Percentiles rank a stretch among this genome's conserved stretches.
phyloP scores from a whole-genome alignment of 1,140 invertebrate species.

The Drosophila ambigua region DNA sequence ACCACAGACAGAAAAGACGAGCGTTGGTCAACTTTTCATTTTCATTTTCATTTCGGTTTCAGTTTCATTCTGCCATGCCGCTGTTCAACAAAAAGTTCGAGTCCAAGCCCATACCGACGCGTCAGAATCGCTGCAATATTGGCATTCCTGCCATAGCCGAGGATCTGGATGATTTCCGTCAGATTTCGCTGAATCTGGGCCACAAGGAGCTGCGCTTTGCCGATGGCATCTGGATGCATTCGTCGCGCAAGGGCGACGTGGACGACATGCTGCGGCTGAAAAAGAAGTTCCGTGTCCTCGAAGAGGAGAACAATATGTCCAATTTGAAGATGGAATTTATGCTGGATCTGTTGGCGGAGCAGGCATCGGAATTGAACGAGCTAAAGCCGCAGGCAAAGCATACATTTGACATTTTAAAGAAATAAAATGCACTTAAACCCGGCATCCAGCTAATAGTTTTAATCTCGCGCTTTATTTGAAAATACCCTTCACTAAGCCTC shows the following conservation, averaged over 20 bases:
- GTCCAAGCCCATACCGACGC: conserved; percentile 70
- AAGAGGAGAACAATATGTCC: conserved; percentile 82
- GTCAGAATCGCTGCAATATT: conserved; percentile 68
- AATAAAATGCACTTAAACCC: background rate
- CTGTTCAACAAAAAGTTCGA: conserved; percentile 82
- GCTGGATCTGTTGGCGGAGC: conserved; percentile 77
- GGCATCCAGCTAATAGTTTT: no score
- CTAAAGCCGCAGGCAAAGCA: conserved; percentile 64
- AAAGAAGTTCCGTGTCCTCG: conserved; percentile 64
- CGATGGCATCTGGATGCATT: conserved; percentile 82
- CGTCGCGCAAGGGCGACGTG: conserved; percentile 64
- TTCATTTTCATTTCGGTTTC: background rate
- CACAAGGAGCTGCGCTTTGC: conserved; percentile 79
- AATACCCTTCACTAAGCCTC: background rate
- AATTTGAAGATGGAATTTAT: conserved; percentile 80
- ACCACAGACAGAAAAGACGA: conserved; percentile 1
- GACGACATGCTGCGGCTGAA: conserved; percentile 77
- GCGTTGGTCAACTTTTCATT: conserved; percentile 25
- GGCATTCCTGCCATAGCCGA: conserved; percentile 66
- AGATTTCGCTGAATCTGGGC: conserved; percentile 71
- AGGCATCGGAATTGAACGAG: conserved; percentile 73
- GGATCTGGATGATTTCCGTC: conserved; percentile 72
- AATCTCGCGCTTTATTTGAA: no score
- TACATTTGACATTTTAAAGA: background rate
- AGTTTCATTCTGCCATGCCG: conserved; percentile 58